Conservation (phyloP, 2,113 vertebrate species). For the cattle (Bos taurus) region ARS-UCD2.0 NC_037331.1:9356501-9357000, state of each 20-base stretch:
- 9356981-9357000: background rate
- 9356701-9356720: background rate
- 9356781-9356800: background rate
- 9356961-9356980: background rate
- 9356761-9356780: background rate
- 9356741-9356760: background rate
- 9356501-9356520: background rate
- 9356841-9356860: background rate
- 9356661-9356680: background rate
- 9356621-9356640: background rate
- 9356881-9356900: background rate
- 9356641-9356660: background rate
- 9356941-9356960: background rate
- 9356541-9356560: background rate
- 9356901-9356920: background rate
- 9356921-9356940: background rate
- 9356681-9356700: background rate
- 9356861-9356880: background rate
- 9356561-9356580: background rate
- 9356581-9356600: background rate
- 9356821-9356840: background rate
- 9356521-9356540: background rate
- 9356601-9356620: background rate
- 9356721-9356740: background rate
- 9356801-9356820: background rate